Base-by-base conservation (phyloP, 2,113 vertebrate genomes). In the Pogonocichla stellata region DNA sequence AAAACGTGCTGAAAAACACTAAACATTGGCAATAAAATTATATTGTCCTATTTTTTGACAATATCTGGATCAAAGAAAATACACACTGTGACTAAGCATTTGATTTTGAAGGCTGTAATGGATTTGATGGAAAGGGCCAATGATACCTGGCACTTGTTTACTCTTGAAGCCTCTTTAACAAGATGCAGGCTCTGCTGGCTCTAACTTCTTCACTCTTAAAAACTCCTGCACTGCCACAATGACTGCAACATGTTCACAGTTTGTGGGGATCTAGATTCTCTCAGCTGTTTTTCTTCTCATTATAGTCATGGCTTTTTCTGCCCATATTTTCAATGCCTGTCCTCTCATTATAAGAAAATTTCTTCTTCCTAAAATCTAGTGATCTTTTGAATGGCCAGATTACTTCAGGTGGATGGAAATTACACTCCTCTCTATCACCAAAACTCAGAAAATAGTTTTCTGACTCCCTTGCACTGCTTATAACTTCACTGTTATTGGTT, bases 1-100 rank as follows among this genome's bases (percentile, higher is more conserved):
- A 70, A 80, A 54, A 28, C 0, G 19, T 61, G 8, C 25, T 77
- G 24, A 19, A 65, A 82, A 80, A 3, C 9, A 56, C 3, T 31
- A 48, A 58, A 40, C 33, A 2, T 5, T 26, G 31, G 5, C 19
- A 72, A 62, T 1, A 40, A 66, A 45, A 40, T 2, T 2, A 0
- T 8, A 22, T 57, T 66, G 64, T 48, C 14, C 1, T 17, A 51
- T 71, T 62, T 15, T 82, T 69, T 22, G 19, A 29, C 29, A 72
- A 25, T 12, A 48, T 8, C 11, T 86, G 12, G 6, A 69, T 43
- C 19, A 62, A 56, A 80, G 8, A 60, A 86, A 58, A 33, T 12
- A 6, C 12, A 33, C 9, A 20, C 3, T 17, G 4, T 9, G 26
- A 38, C 12, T 25, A 69, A 80, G 10, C 2, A 40, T 45, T 34